These are phyloP conservation scores for Aldrovandia affinis DNA, from an alignment of 2,797 vertebrate genomes.

Conservation along the genomic window DNA sequence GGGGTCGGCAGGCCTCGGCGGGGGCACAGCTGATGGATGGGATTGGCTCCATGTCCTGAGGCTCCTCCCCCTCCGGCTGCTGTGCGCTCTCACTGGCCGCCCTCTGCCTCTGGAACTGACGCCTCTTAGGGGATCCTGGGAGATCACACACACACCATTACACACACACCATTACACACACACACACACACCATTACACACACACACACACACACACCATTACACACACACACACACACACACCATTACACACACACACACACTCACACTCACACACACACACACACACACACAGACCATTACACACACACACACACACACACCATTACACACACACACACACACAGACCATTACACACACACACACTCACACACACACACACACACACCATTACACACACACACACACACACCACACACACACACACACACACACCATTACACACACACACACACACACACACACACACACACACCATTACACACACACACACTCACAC, in stretches of 20 bases:
- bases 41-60: not conserved
- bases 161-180: not conserved
- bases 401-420: not conserved
- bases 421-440: conserved; percentile 44
- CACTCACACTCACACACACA: not conserved
- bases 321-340: not conserved
- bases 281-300: not conserved
- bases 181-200: not conserved
- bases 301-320: not conserved
- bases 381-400: conserved; percentile 45
- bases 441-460: no score
- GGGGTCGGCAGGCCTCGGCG: conserved; percentile 43
- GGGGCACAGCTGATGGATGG: not conserved
- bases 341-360: conserved; percentile 37
- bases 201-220: not conserved
- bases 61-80: conserved; percentile 50
- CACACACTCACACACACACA: conserved; percentile 46
- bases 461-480: conserved; percentile 54
- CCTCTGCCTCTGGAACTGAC: conserved; percentile 79
- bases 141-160: not conserved
- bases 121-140: conserved; percentile 74
- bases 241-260: not conserved
- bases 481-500: no score
- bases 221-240: not conserved
- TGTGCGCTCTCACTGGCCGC: conserved; percentile 79